Percentiles rank a stretch among this genome's conserved stretches.
Conservation (phyloP, 2,113 vertebrate genomes). For the Siniperca chuatsi region DNA sequence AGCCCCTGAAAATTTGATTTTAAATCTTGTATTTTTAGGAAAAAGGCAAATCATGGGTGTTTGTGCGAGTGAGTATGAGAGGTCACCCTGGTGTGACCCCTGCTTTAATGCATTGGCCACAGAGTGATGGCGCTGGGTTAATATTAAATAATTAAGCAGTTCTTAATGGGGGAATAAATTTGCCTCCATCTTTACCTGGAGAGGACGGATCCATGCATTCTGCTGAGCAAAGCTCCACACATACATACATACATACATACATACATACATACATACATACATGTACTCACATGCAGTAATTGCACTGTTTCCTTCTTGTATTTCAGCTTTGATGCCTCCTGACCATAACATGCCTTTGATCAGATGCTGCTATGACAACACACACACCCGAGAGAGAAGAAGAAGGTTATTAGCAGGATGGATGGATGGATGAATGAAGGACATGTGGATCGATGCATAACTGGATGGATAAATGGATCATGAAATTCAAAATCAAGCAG, state of each 20-base stretch:
- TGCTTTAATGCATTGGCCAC: slow-evolving; percentile 50
- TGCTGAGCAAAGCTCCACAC: slow-evolving; percentile 36
- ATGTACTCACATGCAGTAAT: background rate
- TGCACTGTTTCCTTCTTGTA: slow-evolving; percentile 35
- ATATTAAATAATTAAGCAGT: slow-evolving; percentile 71
- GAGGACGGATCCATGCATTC: slow-evolving; percentile 35
- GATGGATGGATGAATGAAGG: background rate
- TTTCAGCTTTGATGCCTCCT: slow-evolving; percentile 84
- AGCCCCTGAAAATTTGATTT: no score
- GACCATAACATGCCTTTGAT: slow-evolving; percentile 72
- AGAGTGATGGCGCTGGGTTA: slow-evolving; percentile 55
- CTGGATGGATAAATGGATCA: slow-evolving; percentile 7
- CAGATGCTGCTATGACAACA: slow-evolving; percentile 62
- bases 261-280: background rate
- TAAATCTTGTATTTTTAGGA: no score
- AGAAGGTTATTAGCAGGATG: slow-evolving; percentile 14
- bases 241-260: background rate
- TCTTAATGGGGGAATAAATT: slow-evolving; percentile 66
- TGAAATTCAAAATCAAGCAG: slow-evolving; percentile 20
- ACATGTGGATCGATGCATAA: slow-evolving; percentile 13
- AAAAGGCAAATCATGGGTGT: slow-evolving; percentile 3
- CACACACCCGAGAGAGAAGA: slow-evolving; percentile 9
- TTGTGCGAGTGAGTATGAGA: background rate
- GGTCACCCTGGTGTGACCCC: slow-evolving; percentile 50
- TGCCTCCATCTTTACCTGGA: slow-evolving; percentile 44